phyloP scores from a whole-genome alignment of 2,113 vertebrate species.

The Albula goreensis region DNA sequence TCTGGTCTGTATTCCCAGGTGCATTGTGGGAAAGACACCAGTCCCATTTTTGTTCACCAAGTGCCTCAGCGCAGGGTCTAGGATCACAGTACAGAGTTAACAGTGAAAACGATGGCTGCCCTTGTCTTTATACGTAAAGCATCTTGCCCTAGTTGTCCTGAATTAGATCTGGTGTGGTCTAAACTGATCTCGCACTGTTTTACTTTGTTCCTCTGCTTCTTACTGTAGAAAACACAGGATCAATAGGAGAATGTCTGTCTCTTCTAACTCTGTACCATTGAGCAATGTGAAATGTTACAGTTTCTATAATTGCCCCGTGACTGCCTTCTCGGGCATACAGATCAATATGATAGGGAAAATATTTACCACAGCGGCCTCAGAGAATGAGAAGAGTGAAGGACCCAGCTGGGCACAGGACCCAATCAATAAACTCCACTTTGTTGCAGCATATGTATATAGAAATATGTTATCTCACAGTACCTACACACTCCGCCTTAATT shows the following conservation, averaged over 20 bases:
- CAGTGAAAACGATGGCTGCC: background rate
- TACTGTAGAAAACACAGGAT: background rate
- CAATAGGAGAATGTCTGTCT: background rate
- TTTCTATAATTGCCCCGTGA: background rate
- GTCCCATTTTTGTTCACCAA: background rate
- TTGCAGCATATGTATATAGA: too few relatives aligned
- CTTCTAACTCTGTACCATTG: background rate
- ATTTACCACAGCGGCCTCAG: too few relatives aligned
- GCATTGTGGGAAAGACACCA: background rate
- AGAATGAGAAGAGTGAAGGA: too few relatives aligned
- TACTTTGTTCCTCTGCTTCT: background rate
- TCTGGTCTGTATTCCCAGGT: background rate
- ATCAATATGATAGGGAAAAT: too few relatives aligned
- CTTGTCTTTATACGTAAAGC: background rate
- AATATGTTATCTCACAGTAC: too few relatives aligned
- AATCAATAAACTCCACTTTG: too few relatives aligned
- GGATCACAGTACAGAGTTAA: background rate
- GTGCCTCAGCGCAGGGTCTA: background rate
- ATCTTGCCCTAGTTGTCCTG: background rate
- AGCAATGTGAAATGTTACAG: background rate
- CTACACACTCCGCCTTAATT: too few relatives aligned
- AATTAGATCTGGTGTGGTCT: background rate
- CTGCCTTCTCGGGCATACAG: background rate
- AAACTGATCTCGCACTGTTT: background rate
- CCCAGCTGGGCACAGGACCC: too few relatives aligned